Base-by-base conservation (phyloP, 2,888 invertebrate species). In the Falcaria lacertinaria region DNA sequence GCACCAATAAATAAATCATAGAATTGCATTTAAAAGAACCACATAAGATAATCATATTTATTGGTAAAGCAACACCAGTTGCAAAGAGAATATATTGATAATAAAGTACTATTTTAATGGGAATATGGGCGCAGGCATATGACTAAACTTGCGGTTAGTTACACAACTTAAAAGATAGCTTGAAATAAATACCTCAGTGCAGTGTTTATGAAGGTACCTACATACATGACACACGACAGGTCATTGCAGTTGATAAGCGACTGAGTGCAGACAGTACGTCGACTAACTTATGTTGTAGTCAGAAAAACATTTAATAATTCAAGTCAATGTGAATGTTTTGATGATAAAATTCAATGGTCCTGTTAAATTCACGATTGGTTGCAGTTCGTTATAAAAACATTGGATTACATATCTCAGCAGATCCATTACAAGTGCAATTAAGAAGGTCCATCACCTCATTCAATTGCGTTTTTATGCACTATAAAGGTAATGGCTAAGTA, bases 201-300 rank as follows among this genome's bases (percentile, higher is more conserved):
- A 37, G 14, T 37, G 37, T 37, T 37, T 37, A 37, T 22, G 37
- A 15, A 37, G 28, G 7, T 28, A 11, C 11, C 11, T 3, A 28
- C 11, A 11, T 11, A 11, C 22, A 37, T 37, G 37, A 37, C 37
- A 57, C 47, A 54, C 43, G 39, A 33, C 48, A 42, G 59, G 57
- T 64, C 60, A 59, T 53, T 53, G 57, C 48, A 56, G 47, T 44
- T 59, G 73, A 73, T 72, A 72, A 72, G 53, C 47, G 48, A 44
- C 37, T 43, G 48, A 43, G 49, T 49, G 60, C 67, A 76, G 76
- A 76, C 79, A 71, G 69, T 64, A 54, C 57, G 76, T 65, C 74
- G 70, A 67, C 70, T 64, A 57, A 68, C 56, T 42, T 47, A 40
- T 34, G n/a, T n/a, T n/a, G n/a, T n/a, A n/a, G n/a, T n/a, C n/a